Evolutionary conservation across 1,140 invertebrate genomes (phyloP), one percentile per base, ranked within the genome.

Genomic region (Muscidifurax raptorellus): DNA sequence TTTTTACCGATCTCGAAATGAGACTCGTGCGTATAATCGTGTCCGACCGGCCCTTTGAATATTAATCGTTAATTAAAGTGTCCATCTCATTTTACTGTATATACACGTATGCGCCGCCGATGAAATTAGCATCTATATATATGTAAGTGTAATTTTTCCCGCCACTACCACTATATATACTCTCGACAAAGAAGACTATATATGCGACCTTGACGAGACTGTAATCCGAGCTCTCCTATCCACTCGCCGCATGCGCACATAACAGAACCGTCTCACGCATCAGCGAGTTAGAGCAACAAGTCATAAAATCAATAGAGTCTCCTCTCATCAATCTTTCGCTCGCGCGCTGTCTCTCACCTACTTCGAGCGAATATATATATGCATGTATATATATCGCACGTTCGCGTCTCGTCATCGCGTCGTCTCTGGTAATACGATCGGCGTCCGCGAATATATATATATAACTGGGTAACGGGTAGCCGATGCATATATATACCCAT

Each of bases 401-500:
- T n/a, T n/a, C n/a, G n/a, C n/a, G n/a, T n/a, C 79, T 85, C 87
- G 13, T 71, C 80, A 30, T 52, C 27, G 30, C 32, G 64, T 81
- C 30, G 32, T 15, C 30, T 25, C 18, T 12, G 89, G 90, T 89
- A 91, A 91, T 88, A 88, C 87, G 89, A 90, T 91, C 52, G 52
- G 52, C 18, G 22, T 88, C 87, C 36, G 36, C 36, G 9, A 7
- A 9, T 40, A 9, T 40, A 40, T 40, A 86, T 87, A 86, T 90
- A 91, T 91, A 91, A 91, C 90, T 91, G 87, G 91, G 91, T 91
- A 91, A 91, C 91, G 90, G 91, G 89, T 90, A 91, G 90, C 88
- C n/a, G n/a, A n/a, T n/a, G n/a, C n/a, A n/a, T n/a, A n/a, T n/a
- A n/a, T n/a, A n/a, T n/a, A n/a, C n/a, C n/a, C n/a, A n/a, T n/a